Conservation (phyloP, 2,797 vertebrate genomes). For the Xenops minutus region DNA sequence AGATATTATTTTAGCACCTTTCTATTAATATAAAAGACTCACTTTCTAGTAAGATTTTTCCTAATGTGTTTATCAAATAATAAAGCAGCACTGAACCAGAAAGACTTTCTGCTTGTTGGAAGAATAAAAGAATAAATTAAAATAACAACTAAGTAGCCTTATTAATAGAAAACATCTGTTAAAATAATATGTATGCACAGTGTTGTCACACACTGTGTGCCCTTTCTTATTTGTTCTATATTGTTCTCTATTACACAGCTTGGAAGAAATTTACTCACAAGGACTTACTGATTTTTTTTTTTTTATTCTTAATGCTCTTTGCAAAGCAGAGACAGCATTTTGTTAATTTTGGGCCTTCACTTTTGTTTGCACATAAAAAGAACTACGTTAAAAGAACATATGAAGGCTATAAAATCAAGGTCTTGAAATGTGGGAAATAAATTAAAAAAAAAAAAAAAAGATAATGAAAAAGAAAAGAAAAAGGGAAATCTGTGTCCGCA, state of each 20-base stretch:
- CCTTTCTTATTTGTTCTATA: background rate
- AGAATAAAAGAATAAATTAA: background rate
- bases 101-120: background rate
- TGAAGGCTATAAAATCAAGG: background rate
- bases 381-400: background rate
- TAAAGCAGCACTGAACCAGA: background rate
- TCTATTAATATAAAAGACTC: background rate
- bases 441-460: background rate
- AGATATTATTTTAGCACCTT: background rate
- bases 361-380: background rate
- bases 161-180: background rate
- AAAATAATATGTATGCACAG: background rate
- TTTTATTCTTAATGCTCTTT: background rate
- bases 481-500: background rate
- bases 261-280: background rate
- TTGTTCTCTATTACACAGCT: background rate
- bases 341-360: background rate
- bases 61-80: background rate
- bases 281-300: background rate
- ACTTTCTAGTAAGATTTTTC: background rate
- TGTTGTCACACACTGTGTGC: background rate
- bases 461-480: background rate
- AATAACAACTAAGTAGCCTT: background rate
- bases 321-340: background rate
- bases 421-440: background rate